Percentiles rank a stretch among this genome's conserved stretches.
These are phyloP conservation scores for Prolemur simus DNA, from an alignment of 2,113 vertebrate genomes.

Conservation along the genomic window DNA sequence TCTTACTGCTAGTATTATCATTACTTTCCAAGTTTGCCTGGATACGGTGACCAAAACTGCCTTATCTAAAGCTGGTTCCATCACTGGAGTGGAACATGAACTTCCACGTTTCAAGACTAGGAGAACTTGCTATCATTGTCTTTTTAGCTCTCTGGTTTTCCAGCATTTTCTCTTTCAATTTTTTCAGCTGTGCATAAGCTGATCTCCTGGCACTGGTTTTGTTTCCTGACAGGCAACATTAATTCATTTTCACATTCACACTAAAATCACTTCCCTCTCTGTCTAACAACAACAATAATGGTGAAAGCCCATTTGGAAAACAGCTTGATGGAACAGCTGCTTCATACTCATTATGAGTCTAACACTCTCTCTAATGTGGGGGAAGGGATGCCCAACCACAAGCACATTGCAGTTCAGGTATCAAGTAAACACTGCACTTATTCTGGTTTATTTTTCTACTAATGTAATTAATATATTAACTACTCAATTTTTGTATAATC, in stretches of 20 bases:
- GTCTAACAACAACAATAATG: conserved; percentile 77
- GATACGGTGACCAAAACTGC: background rate
- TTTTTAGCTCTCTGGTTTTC: conserved; percentile 46
- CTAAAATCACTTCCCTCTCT: conserved; percentile 76
- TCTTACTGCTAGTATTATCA: background rate
- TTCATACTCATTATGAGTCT: conserved; percentile 61
- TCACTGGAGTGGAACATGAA: background rate
- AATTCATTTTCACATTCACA: conserved; percentile 77
- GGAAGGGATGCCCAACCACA: conserved; percentile 33
- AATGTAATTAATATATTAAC: background rate
- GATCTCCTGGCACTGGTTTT: conserved; percentile 70
- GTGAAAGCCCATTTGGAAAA: conserved; percentile 75
- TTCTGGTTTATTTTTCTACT: conserved; percentile 18
- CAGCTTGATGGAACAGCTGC: conserved; percentile 78
- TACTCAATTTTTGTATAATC: background rate
- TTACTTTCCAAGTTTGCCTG: background rate
- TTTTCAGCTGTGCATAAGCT: conserved; percentile 65
- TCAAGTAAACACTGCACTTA: background rate
- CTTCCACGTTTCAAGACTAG: background rate
- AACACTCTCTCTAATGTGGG: conserved; percentile 64
- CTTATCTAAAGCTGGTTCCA: background rate
- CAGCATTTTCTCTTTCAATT: conserved; percentile 56
- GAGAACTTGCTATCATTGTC: background rate
- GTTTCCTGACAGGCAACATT: conserved; percentile 76
- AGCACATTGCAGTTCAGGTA: conserved; percentile 49